Conservation (phyloP, 2,888 invertebrate genomes). For the Nephrocerus scutellatus region DNA sequence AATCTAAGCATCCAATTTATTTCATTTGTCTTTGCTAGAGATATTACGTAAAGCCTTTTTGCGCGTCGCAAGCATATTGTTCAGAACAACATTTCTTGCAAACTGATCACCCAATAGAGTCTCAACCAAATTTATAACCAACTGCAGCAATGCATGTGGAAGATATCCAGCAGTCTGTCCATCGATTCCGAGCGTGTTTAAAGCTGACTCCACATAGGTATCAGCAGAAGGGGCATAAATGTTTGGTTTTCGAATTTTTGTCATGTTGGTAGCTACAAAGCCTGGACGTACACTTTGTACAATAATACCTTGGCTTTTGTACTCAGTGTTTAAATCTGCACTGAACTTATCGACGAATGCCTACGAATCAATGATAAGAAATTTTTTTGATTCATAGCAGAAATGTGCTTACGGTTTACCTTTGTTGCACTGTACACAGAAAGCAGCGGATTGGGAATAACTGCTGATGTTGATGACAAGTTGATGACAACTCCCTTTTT, state of each 20-base stretch:
- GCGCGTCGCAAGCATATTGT: slow-evolving; percentile 34
- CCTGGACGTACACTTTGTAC: slow-evolving; percentile 80
- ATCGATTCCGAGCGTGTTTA: slow-evolving; percentile 64
- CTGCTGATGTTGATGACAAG: slow-evolving; percentile 75
- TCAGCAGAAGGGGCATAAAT: slow-evolving; percentile 70
- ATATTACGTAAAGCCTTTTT: slow-evolving; percentile 36
- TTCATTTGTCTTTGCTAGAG: too few relatives aligned
- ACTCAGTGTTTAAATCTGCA: slow-evolving; percentile 69
- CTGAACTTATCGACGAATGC: slow-evolving; percentile 77
- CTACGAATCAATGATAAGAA: slow-evolving; percentile 40
- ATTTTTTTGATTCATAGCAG: neutral
- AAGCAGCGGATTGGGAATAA: slow-evolving; percentile 74
- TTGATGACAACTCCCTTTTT: slow-evolving; percentile 82
- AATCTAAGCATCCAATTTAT: too few relatives aligned
- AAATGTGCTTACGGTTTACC: slow-evolving; percentile 45
- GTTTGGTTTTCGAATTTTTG: slow-evolving; percentile 66
- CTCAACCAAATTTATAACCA: slow-evolving; percentile 28
- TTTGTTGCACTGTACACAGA: slow-evolving; percentile 85
- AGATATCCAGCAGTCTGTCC: slow-evolving; percentile 68
- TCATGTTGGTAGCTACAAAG: slow-evolving; percentile 88
- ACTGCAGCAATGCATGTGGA: slow-evolving; percentile 40
- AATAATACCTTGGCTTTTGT: slow-evolving; percentile 62
- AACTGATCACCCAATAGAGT: slow-evolving; percentile 34
- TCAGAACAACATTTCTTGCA: slow-evolving; percentile 36
- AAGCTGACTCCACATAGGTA: slow-evolving; percentile 63